These are phyloP conservation scores for Dufourea novaeangliae DNA, from an alignment of 1,140 invertebrate species.

Conservation along the genomic window DNA sequence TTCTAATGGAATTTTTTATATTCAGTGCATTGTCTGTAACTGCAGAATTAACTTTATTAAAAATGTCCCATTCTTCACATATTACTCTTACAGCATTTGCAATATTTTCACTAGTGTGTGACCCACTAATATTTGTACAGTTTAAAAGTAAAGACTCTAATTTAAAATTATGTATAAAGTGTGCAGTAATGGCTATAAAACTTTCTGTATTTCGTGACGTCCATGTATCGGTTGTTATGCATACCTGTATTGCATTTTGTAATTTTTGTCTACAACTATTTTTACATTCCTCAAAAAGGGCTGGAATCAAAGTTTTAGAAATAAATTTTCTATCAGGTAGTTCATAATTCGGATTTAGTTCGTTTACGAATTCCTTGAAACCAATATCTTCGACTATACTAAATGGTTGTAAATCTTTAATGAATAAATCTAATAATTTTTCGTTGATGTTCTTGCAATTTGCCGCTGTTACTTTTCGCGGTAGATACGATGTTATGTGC, in stretches of 20 bases:
- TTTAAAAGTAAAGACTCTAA: neutral
- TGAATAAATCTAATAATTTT: neutral
- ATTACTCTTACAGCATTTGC: neutral
- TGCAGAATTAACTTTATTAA: neutral
- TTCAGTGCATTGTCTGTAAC: neutral
- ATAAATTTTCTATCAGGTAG: neutral
- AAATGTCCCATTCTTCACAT: neutral
- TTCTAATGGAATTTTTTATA: neutral
- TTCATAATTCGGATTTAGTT: neutral
- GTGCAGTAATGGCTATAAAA: neutral
- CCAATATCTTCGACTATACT: neutral
- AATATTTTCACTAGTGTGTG: neutral
- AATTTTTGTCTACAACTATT: neutral
- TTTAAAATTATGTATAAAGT: neutral
- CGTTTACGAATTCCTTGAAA: neutral
- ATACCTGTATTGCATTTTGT: neutral
- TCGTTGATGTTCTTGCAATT: neutral
- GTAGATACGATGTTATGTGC: neutral
- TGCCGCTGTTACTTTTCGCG: neutral
- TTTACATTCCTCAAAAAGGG: neutral
- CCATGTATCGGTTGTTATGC: neutral
- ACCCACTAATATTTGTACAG: neutral
- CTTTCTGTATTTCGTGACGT: neutral
- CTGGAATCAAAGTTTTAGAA: neutral
- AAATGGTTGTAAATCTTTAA: neutral